These are phyloP conservation scores for Rhimphoctona megacephalus DNA, from an alignment of 2,888 invertebrate species.

Conservation along the genomic window DNA sequence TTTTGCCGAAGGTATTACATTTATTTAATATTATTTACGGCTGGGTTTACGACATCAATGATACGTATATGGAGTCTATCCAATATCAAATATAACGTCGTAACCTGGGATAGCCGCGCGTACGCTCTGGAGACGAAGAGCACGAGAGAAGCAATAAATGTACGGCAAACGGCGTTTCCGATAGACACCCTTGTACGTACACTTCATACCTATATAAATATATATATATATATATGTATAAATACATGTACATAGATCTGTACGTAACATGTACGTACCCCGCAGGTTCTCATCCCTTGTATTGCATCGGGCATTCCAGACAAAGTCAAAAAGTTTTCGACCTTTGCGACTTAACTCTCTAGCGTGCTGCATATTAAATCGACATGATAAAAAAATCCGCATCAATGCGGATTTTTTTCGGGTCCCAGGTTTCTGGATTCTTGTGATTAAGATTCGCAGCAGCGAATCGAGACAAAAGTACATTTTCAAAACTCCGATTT, in stretches of 20 bases:
- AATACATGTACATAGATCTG: not conserved
- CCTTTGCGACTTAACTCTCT: not conserved
- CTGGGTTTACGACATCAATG: constrained; percentile 83
- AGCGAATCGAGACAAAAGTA: not conserved
- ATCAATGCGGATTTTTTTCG: too few species aligned
- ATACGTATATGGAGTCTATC: constrained; percentile 84
- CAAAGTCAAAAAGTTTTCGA: constrained; percentile 1
- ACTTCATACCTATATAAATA: constrained; percentile 40
- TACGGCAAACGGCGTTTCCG: constrained; percentile 83
- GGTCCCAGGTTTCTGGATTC: not conserved
- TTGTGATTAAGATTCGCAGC: not conserved
- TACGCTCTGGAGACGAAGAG: constrained; percentile 66
- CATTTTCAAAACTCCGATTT: too few species aligned
- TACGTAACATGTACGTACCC: constrained; percentile 64
- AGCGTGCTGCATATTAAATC: not conserved
- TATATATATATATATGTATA: constrained; percentile 9
- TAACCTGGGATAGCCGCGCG: constrained; percentile 79
- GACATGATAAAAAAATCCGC: not conserved
- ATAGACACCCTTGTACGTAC: constrained; percentile 79
- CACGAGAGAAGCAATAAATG: constrained; percentile 83
- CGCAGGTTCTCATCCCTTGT: constrained; percentile 70
- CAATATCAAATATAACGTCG: constrained; percentile 85
- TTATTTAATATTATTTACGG: constrained; percentile 85
- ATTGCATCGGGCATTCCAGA: constrained; percentile 35
- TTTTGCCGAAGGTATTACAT: constrained; percentile 83